phyloP scores from a whole-genome alignment of 2,113 vertebrate genomes.

The Cephalopholis sonnerati region DNA sequence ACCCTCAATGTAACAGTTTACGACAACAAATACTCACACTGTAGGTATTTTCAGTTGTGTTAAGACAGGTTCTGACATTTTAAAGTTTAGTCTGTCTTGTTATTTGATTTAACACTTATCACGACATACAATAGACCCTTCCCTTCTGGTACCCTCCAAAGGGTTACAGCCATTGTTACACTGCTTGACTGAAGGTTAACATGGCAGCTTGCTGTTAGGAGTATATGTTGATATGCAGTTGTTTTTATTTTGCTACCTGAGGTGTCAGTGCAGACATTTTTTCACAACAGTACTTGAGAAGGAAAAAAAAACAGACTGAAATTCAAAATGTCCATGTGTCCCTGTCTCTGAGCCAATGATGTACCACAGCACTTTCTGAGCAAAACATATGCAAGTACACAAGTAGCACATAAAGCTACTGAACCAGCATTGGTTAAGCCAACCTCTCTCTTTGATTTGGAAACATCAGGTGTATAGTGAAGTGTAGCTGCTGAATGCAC shows the following conservation, averaged over 20 bases:
- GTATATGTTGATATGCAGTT: not conserved
- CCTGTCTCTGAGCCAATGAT: not conserved
- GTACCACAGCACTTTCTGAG: not conserved
- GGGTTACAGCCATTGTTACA: not conserved
- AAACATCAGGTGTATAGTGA: not conserved
- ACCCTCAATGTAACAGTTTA: slow-evolving; percentile 62
- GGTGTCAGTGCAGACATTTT: not conserved
- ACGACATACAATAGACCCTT: slow-evolving; percentile 2
- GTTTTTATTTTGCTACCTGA: not conserved
- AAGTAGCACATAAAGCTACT: not conserved
- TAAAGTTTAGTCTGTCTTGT: slow-evolving; percentile 1
- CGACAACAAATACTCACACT: slow-evolving; percentile 15
- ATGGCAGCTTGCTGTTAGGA: not conserved
- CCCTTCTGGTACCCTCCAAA: not conserved
- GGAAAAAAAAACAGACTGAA: slow-evolving; percentile 5
- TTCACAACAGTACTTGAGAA: not conserved
- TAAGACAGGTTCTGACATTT: slow-evolving; percentile 15
- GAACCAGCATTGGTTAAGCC: not conserved
- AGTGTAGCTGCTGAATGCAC: not conserved
- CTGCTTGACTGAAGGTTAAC: not conserved
- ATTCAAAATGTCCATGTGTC: slow-evolving; percentile 12
- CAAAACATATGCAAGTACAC: not conserved
- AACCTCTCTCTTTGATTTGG: not conserved
- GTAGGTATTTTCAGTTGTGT: slow-evolving; percentile 1
- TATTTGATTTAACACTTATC: not conserved